Conservation (phyloP, 2,888 invertebrate genomes). For the Leucoma salicis region DNA sequence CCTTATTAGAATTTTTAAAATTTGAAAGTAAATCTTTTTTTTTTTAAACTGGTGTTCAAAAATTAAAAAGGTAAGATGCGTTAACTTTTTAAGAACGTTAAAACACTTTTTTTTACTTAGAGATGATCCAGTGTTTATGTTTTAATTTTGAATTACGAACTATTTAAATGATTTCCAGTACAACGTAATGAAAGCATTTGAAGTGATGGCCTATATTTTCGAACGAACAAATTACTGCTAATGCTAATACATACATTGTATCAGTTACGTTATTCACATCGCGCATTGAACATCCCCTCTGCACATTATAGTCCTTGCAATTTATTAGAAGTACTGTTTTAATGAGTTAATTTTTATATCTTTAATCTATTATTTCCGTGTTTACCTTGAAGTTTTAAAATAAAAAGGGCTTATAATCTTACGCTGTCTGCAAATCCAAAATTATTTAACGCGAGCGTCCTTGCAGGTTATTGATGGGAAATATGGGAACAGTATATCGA, state of each 20-base stretch:
- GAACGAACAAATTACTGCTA: constrained; percentile 51
- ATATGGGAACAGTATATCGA: constrained; percentile 18
- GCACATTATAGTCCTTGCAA: constrained; percentile 3
- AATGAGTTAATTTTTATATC: background rate
- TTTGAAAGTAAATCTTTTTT: constrained; percentile 17
- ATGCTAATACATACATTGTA: constrained; percentile 39
- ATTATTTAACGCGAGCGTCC: constrained; percentile 19
- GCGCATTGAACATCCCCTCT: constrained; percentile 5
- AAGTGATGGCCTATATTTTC: constrained; percentile 57
- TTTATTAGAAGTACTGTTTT: background rate
- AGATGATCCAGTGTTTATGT: background rate
- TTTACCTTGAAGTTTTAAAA: constrained; percentile 8
- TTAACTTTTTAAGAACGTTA: background rate
- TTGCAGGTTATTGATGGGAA: constrained; percentile 17
- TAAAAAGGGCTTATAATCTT: constrained; percentile 30
- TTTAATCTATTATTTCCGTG: background rate
- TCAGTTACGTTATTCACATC: constrained; percentile 21
- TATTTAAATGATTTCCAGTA: constrained; percentile 27
- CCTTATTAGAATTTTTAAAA: constrained; percentile 29
- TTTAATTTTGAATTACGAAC: constrained; percentile 23
- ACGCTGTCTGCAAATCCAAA: constrained; percentile 4
- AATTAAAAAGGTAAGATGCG: constrained; percentile 19
- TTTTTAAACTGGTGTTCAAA: constrained; percentile 7
- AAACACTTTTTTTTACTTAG: constrained; percentile 15
- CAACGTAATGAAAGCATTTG: constrained; percentile 40